Conservation (phyloP, 2,113 vertebrate species). For the Megalops atlanticus region DNA sequence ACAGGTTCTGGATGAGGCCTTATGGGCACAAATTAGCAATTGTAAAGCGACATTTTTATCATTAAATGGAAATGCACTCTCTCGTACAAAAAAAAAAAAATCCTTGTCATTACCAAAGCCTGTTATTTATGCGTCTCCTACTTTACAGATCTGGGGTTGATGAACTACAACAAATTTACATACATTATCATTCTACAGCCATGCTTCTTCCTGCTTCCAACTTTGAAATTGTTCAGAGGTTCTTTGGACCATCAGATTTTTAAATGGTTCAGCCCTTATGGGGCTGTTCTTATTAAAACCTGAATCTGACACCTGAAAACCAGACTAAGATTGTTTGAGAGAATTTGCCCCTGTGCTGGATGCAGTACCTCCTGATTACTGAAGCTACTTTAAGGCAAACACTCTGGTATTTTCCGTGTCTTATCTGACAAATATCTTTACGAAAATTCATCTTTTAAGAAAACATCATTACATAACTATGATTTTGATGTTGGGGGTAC, state of each 20-base stretch:
- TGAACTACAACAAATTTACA: too few relatives aligned
- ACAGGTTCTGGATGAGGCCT: constrained; percentile 20
- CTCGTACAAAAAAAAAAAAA: background rate
- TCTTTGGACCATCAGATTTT: constrained; percentile 16
- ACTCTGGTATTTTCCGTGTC: too few relatives aligned
- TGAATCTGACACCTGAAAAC: background rate
- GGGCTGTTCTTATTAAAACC: background rate
- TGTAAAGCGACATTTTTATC: background rate
- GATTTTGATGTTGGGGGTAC: too few relatives aligned
- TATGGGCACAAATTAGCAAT: constrained; percentile 36
- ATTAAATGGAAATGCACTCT: background rate
- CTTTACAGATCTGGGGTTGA: background rate
- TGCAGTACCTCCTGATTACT: background rate
- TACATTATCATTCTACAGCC: background rate
- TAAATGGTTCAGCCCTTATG: constrained; percentile 1
- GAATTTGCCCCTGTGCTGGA: background rate
- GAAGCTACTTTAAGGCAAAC: background rate
- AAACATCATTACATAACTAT: too few relatives aligned
- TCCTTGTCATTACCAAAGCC: background rate
- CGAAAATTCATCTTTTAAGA: too few relatives aligned
- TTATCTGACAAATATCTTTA: too few relatives aligned
- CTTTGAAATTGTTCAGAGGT: constrained; percentile 11
- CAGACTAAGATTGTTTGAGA: background rate
- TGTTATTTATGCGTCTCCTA: constrained; percentile 14
- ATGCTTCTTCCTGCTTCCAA: background rate